Percentiles rank a stretch among this genome's conserved stretches.
These are phyloP conservation scores for Littorina saxatilis DNA, from an alignment of 1,140 invertebrate species.

Conservation along the genomic window DNA sequence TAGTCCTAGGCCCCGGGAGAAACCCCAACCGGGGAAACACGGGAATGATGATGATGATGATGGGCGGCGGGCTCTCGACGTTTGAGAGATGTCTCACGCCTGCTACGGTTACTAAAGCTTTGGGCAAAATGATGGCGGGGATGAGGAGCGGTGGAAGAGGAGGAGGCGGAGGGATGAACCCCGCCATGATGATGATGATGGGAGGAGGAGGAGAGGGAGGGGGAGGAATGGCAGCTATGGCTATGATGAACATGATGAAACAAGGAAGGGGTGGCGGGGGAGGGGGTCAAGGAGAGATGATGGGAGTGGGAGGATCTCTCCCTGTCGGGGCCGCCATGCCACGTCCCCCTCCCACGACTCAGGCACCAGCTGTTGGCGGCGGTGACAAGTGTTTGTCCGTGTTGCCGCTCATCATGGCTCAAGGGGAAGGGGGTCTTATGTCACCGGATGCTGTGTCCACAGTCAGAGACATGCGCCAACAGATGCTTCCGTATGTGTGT, in stretches of 20 bases:
- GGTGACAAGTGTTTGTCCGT: not conserved
- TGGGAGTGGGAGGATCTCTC: not conserved
- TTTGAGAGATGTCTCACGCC: slow-evolving; percentile 17
- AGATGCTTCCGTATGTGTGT: slow-evolving; percentile 26
- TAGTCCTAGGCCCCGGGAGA: not conserved
- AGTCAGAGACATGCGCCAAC: slow-evolving; percentile 13
- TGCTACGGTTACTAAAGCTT: not conserved
- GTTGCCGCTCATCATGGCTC: slow-evolving; percentile 18
- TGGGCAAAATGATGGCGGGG: not conserved
- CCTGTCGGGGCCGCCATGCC: not conserved
- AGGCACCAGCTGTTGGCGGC: not conserved
- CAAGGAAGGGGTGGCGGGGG: not conserved
- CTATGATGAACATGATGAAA: slow-evolving; percentile 34
- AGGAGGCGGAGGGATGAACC: not conserved
- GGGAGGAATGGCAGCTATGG: slow-evolving; percentile 24
- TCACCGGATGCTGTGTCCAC: slow-evolving; percentile 5
- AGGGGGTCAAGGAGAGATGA: too few relatives aligned
- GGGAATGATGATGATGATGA: not conserved
- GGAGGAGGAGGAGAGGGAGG: slow-evolving; percentile 17
- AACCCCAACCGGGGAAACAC: not conserved
- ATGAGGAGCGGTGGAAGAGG: not conserved
- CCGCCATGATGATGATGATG: slow-evolving; percentile 36
- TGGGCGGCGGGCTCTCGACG: not conserved
- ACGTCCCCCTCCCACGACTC: too few relatives aligned
- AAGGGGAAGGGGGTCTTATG: slow-evolving; percentile 10